phyloP scores from a whole-genome alignment of 2,113 vertebrate species.

The Balaeniceps rex region DNA sequence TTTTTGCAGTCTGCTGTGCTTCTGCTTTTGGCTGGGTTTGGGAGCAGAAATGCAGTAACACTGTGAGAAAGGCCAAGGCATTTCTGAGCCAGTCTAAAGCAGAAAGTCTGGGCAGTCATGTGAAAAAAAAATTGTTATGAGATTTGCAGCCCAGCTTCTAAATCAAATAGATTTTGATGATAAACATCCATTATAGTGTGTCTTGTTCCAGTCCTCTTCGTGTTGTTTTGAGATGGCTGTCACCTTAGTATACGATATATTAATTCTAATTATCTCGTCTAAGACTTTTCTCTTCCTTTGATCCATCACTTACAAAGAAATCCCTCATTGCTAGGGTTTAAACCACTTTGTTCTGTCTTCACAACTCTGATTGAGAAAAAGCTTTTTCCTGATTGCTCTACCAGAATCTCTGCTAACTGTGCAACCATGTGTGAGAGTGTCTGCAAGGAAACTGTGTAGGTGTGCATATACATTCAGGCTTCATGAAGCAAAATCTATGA shows the following conservation, averaged over 20 bases:
- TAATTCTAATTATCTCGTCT: background rate
- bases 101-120: background rate
- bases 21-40: background rate
- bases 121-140: constrained; percentile 12
- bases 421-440: background rate
- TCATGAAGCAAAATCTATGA: background rate
- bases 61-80: background rate
- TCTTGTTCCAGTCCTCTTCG: background rate
- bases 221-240: background rate
- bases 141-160: background rate
- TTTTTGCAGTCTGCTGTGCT: background rate
- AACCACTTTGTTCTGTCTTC: background rate
- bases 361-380: background rate
- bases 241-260: background rate
- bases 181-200: background rate
- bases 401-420: background rate
- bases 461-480: background rate
- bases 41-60: background rate
- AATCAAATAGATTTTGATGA: background rate
- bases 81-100: background rate
- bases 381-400: background rate
- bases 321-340: background rate
- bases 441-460: background rate
- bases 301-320: background rate
- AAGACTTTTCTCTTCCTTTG: background rate